phyloP scores from a whole-genome alignment of 2,113 vertebrate genomes.

The Albula goreensis region DNA sequence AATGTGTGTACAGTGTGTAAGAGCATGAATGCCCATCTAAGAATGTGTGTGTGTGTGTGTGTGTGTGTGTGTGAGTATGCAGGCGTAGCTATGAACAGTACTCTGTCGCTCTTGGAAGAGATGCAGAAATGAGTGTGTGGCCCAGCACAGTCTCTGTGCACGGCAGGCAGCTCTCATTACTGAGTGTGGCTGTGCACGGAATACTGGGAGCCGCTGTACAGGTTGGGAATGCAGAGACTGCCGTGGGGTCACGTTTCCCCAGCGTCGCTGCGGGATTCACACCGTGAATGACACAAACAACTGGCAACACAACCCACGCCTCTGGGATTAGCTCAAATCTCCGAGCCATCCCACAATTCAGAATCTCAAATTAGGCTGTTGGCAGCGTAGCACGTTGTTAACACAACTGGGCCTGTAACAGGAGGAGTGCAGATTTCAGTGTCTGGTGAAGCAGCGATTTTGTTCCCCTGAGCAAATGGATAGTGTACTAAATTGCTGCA shows the following conservation, averaged over 20 bases:
- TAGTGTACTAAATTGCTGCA: background rate
- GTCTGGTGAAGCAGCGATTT: no score
- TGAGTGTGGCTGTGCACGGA: background rate
- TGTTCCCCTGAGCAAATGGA: background rate
- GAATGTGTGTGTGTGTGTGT: background rate
- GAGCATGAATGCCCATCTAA: background rate
- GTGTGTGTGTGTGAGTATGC: background rate
- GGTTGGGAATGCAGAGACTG: background rate
- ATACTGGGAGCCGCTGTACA: background rate
- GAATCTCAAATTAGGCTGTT: background rate
- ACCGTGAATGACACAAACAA: conserved; percentile 2
- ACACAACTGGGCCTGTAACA: no score
- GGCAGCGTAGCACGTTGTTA: no score
- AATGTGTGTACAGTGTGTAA: no score
- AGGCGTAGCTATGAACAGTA: background rate
- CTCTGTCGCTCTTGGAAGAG: background rate
- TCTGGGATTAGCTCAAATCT: background rate
- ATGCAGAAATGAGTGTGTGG: conserved; percentile 1
- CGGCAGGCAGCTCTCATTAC: background rate
- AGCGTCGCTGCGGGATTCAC: background rate
- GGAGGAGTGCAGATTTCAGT: no score
- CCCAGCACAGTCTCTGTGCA: background rate
- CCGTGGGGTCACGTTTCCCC: conserved; percentile 1
- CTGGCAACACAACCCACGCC: background rate
- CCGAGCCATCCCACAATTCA: background rate